These are phyloP conservation scores for Danaus melanippus DNA, from an alignment of 1,140 invertebrate species.

Conservation along the genomic window DNA sequence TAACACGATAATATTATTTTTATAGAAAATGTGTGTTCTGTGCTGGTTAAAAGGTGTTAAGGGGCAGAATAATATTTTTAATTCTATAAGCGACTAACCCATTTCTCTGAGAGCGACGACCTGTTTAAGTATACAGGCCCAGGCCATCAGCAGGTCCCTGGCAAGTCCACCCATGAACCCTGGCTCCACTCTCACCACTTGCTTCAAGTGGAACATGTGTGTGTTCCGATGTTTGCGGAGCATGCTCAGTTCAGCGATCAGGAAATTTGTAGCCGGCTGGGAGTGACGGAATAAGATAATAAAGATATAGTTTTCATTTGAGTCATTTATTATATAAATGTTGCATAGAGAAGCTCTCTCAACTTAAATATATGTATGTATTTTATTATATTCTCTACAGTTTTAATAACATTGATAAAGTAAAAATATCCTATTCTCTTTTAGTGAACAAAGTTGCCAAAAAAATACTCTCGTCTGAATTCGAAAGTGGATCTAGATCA, in stretches of 20 bases:
- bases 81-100: constrained; percentile 24
- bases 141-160: constrained; percentile 71
- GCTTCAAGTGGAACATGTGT: constrained; percentile 79
- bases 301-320: background rate
- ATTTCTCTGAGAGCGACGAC: constrained; percentile 31
- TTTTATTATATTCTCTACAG: too few relatives aligned
- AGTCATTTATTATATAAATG: too few relatives aligned
- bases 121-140: constrained; percentile 71
- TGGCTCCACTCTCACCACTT: constrained; percentile 75
- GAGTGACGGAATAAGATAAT: constrained; percentile 18
- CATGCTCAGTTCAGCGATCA: constrained; percentile 78
- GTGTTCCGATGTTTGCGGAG: constrained; percentile 77
- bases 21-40: too few relatives aligned
- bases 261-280: constrained; percentile 80
- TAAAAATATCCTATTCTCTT: too few relatives aligned
- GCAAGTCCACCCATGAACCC: constrained; percentile 72
- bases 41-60: too few relatives aligned
- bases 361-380: too few relatives aligned
- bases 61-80: background rate
- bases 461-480: too few relatives aligned
- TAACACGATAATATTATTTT: too few relatives aligned
- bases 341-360: too few relatives aligned
- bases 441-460: too few relatives aligned
- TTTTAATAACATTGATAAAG: too few relatives aligned
- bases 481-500: too few relatives aligned